Evolutionary conservation across 2,888 invertebrate genomes (phyloP).

Genomic region (Harmothoe impar): DNA sequence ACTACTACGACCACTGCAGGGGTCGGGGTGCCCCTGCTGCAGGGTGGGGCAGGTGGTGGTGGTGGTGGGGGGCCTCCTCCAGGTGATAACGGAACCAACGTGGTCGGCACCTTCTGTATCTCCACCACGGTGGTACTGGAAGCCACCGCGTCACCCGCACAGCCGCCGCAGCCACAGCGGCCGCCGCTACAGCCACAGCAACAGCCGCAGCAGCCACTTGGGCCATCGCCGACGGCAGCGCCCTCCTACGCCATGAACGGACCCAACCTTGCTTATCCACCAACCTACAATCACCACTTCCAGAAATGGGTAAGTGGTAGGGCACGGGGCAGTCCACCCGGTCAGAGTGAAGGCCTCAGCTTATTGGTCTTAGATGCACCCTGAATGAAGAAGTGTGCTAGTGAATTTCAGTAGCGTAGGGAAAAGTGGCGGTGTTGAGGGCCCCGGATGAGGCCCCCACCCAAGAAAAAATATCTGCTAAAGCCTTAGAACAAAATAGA

Average conservation of each 20-base stretch:
- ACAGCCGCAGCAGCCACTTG: background rate
- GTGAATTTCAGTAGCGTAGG: too few relatives aligned
- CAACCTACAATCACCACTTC: conserved; percentile 58
- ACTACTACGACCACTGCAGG: background rate
- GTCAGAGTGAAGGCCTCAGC: too few relatives aligned
- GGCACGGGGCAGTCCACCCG: too few relatives aligned
- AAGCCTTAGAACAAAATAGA: too few relatives aligned
- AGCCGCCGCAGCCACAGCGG: background rate
- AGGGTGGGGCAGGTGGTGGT: background rate
- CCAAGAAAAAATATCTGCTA: too few relatives aligned
- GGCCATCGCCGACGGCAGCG: background rate
- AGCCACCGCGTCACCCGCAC: background rate
- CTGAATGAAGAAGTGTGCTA: too few relatives aligned
- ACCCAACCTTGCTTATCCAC: conserved; percentile 31
- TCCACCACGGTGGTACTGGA: conserved; percentile 59
- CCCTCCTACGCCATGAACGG: conserved; percentile 22
- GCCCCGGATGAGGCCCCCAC: too few relatives aligned
- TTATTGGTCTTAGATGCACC: too few relatives aligned
- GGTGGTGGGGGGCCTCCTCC: background rate
- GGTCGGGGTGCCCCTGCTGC: background rate
- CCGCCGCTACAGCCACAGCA: background rate
- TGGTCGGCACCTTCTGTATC: conserved; percentile 51
- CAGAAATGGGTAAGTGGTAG: conserved; percentile 57
- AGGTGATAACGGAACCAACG: background rate
- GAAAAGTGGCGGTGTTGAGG: too few relatives aligned